Evolutionary conservation across 92 coral and sea anemone genomes (phyloP).

Genomic region (Epizoanthus fatuus): DNA sequence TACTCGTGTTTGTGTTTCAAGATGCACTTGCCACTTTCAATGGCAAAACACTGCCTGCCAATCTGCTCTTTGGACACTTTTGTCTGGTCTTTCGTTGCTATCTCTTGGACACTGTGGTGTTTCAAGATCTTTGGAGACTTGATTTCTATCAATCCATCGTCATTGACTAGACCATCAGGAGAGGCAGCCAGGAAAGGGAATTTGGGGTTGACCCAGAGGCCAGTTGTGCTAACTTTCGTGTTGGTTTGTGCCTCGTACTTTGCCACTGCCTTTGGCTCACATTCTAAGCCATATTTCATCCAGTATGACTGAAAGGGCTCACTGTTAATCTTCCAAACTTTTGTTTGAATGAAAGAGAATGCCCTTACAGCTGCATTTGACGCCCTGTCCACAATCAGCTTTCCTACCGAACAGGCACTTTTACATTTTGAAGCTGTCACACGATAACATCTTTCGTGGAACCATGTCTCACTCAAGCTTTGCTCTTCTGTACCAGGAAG

Average conservation of each 20-base stretch:
- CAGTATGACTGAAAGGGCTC: slow-evolving; percentile 51
- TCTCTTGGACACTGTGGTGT: slow-evolving; percentile 47
- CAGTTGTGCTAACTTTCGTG: slow-evolving; percentile 28
- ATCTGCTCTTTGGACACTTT: slow-evolving; percentile 42
- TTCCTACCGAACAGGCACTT: slow-evolving; percentile 28
- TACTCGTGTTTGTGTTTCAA: slow-evolving; percentile 59
- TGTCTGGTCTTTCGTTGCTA: slow-evolving; percentile 8
- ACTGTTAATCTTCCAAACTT: slow-evolving; percentile 37
- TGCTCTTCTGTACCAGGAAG: slow-evolving; percentile 2
- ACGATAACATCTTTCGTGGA: slow-evolving; percentile 5
- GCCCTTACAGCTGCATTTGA: slow-evolving; percentile 49
- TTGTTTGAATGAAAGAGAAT: neutral
- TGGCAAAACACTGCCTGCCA: slow-evolving; percentile 64
- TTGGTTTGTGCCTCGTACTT: slow-evolving; percentile 47
- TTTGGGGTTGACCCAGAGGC: slow-evolving; percentile 70
- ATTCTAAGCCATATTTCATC: slow-evolving; percentile 69
- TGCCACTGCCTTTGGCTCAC: slow-evolving; percentile 54
- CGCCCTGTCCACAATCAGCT: slow-evolving; percentile 12
- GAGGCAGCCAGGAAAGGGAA: slow-evolving; percentile 62
- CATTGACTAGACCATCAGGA: slow-evolving; percentile 59
- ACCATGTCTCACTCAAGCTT: slow-evolving; percentile 17
- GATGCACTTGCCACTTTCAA: slow-evolving; percentile 42
- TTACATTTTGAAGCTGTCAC: slow-evolving; percentile 37
- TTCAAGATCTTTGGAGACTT: slow-evolving; percentile 68
- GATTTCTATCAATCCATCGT: slow-evolving; percentile 59